Evolutionary conservation across 2,888 invertebrate species (phyloP).

Genomic region (Chrysolina haemoptera): DNA sequence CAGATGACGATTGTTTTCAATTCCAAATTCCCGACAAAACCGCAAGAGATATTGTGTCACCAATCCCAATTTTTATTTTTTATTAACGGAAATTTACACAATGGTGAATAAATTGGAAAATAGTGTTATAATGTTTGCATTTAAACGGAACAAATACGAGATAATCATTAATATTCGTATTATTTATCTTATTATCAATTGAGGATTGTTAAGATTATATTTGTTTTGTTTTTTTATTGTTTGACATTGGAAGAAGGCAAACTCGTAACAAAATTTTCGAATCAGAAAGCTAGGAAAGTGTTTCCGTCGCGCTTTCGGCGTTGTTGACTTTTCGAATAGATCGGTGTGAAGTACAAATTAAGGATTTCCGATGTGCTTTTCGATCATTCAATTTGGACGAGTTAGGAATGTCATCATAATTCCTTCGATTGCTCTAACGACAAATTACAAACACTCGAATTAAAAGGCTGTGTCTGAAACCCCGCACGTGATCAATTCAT

Average conservation of each 20-base stretch:
- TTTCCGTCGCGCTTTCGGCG: background rate
- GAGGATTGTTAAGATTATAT: constrained; percentile 45
- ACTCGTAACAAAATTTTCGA: constrained; percentile 33
- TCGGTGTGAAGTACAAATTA: constrained; percentile 21
- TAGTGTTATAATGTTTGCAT: constrained; percentile 56
- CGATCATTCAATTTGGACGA: background rate
- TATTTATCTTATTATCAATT: constrained; percentile 49
- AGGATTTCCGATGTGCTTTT: background rate
- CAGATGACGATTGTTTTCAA: constrained; percentile 6
- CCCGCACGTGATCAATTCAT: too few relatives aligned
- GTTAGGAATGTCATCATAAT: too few relatives aligned
- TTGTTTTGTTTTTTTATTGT: constrained; percentile 46
- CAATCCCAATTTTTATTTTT: constrained; percentile 28
- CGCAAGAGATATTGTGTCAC: constrained; percentile 28
- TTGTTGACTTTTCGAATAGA: constrained; percentile 1
- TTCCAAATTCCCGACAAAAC: constrained; percentile 9
- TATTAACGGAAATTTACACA: constrained; percentile 55
- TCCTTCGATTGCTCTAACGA: too few relatives aligned
- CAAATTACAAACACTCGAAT: too few relatives aligned
- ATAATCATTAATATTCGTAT: constrained; percentile 51
- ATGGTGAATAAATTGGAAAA: constrained; percentile 57
- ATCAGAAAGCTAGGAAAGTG: constrained; percentile 14
- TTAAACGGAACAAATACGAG: constrained; percentile 57
- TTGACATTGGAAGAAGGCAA: constrained; percentile 42
- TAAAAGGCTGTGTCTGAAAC: too few relatives aligned